Evolutionary conservation across 2,888 invertebrate species (phyloP).

Genomic region (Lithosia quadra): DNA sequence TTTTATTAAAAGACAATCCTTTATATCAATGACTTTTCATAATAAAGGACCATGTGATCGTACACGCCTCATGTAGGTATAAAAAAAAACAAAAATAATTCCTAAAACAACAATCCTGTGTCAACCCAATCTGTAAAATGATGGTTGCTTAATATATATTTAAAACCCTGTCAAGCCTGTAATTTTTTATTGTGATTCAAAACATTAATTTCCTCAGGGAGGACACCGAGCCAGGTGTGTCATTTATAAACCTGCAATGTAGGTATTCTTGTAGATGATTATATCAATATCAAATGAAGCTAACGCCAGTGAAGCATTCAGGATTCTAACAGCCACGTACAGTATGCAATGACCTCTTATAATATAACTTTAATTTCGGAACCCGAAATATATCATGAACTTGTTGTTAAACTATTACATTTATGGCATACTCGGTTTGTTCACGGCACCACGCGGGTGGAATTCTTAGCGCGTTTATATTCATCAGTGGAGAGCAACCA

Average conservation of each 20-base stretch:
- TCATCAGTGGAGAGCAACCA: too few relatives aligned
- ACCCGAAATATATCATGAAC: not conserved
- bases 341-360: not conserved
- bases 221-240: slow-evolving; percentile 49
- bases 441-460: too few relatives aligned
- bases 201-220: slow-evolving; percentile 66
- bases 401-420: not conserved
- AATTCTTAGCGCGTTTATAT: too few relatives aligned
- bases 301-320: slow-evolving; percentile 2
- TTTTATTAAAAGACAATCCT: not conserved
- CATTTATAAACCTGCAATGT: slow-evolving; percentile 48
- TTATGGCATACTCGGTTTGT: not conserved
- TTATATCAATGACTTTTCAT: too few relatives aligned
- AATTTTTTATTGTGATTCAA: slow-evolving; percentile 59
- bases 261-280: slow-evolving; percentile 29
- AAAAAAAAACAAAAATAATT: not conserved
- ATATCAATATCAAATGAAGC: slow-evolving; percentile 16
- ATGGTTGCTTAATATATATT: slow-evolving; percentile 38
- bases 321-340: not conserved
- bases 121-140: not conserved
- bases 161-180: slow-evolving; percentile 50
- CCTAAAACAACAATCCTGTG: not conserved
- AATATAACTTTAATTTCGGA: not conserved
- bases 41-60: not conserved
- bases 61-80: not conserved